Evolutionary conservation across 2,113 vertebrate species (phyloP).

Genomic region (Gambusia holbrooki): DNA sequence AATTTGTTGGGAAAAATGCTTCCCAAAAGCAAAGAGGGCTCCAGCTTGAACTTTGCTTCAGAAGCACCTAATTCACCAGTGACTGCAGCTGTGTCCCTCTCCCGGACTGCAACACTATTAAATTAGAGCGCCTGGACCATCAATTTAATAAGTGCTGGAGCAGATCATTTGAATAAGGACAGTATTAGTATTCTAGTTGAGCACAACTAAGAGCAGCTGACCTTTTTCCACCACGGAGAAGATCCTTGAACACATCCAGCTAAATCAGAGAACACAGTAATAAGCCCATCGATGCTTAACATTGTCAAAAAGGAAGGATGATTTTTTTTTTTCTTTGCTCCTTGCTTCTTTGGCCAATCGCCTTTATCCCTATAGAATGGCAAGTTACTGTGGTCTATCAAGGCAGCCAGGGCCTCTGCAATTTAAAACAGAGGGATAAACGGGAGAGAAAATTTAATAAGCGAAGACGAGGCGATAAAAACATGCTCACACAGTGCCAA

Average conservation of each 20-base stretch:
- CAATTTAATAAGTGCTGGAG: slow-evolving; percentile 98
- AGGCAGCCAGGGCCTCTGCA: slow-evolving; percentile 70
- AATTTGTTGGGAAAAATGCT: slow-evolving; percentile 91
- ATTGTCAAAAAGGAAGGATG: slow-evolving; percentile 85
- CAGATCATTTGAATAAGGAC: slow-evolving; percentile 99
- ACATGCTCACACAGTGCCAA: slow-evolving; percentile 72
- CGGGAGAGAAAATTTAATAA: slow-evolving; percentile 57
- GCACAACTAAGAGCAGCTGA: slow-evolving; percentile 98
- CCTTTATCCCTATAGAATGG: slow-evolving; percentile 63
- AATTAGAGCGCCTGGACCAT: slow-evolving; percentile 95
- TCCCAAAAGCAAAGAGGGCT: slow-evolving; percentile 84
- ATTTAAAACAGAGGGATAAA: slow-evolving; percentile 68
- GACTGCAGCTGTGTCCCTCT: slow-evolving; percentile 87
- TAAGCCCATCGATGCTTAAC: slow-evolving; percentile 90
- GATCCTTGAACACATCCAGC: slow-evolving; percentile 97
- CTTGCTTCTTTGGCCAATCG: slow-evolving; percentile 48
- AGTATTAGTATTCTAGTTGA: slow-evolving; percentile 97
- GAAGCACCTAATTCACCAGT: slow-evolving; percentile 87
- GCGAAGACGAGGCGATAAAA: slow-evolving; percentile 67
- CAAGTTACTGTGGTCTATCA: slow-evolving; percentile 82
- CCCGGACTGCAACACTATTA: slow-evolving; percentile 91
- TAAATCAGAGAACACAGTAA: slow-evolving; percentile 91
- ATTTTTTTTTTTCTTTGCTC: slow-evolving; percentile 14
- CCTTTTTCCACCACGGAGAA: slow-evolving; percentile 94
- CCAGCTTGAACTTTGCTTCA: slow-evolving; percentile 92